Percentiles rank a stretch among this genome's conserved stretches.
These are phyloP conservation scores for Oligia latruncula DNA, from an alignment of 2,888 invertebrate species.

Conservation along the genomic window DNA sequence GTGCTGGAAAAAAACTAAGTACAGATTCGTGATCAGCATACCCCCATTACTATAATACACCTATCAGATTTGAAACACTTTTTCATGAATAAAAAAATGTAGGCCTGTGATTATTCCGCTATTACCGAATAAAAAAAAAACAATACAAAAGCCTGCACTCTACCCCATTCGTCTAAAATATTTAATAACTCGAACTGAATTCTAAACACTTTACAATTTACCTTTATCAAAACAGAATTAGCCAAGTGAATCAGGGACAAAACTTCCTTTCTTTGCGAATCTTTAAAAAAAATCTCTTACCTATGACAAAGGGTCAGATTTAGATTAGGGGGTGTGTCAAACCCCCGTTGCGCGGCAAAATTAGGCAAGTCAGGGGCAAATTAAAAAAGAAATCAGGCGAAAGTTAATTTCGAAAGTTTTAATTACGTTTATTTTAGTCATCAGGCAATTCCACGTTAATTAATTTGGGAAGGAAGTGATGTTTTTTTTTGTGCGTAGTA, in stretches of 20 bases:
- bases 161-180: conserved; percentile 58
- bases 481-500: conserved; percentile 59
- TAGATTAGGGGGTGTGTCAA: conserved; percentile 85
- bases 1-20: too few relatives aligned
- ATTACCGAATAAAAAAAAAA: too few relatives aligned
- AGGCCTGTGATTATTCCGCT: too few relatives aligned
- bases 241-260: conserved; percentile 55
- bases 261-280: conserved; percentile 63
- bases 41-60: too few relatives aligned
- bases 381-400: conserved; percentile 89
- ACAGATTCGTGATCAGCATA: too few relatives aligned
- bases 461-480: conserved; percentile 79
- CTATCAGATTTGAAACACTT: too few relatives aligned
- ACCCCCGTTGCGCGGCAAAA: conserved; percentile 86
- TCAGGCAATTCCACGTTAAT: conserved; percentile 84
- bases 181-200: conserved; percentile 57
- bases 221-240: conserved; percentile 66
- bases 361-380: conserved; percentile 86
- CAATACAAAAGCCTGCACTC: not conserved
- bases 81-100: too few relatives aligned
- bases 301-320: conserved; percentile 82
- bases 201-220: conserved; percentile 58
- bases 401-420: conserved; percentile 88
- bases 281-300: conserved; percentile 73
- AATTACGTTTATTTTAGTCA: conserved; percentile 89